Conservation (phyloP, 2,113 vertebrate genomes). For the Delphinapterus leucas region DNA sequence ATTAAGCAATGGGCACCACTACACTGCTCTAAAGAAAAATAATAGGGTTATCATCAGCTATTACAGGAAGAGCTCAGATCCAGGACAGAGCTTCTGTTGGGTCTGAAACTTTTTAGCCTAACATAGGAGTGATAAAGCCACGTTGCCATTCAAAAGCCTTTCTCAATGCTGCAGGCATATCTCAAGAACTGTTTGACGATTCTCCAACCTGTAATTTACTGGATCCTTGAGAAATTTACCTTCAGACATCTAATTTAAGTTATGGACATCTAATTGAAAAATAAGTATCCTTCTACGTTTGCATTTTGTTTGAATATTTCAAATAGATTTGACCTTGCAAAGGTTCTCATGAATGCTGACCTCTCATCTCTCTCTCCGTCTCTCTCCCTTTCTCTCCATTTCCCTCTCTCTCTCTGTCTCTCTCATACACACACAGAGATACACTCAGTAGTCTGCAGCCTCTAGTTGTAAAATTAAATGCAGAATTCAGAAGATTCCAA, state of each 20-base stretch:
- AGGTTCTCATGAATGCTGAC: not conserved
- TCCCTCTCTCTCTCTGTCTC: not conserved
- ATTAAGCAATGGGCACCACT: slow-evolving; percentile 3
- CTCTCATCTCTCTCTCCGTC: too few species aligned
- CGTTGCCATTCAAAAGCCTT: not conserved
- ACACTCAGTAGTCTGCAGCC: not conserved
- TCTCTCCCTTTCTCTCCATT: not conserved
- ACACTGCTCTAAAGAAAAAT: not conserved
- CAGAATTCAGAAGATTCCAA: slow-evolving; percentile 1
- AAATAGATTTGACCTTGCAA: slow-evolving; percentile 17
- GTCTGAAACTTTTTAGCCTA: not conserved
- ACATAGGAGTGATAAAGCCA: not conserved
- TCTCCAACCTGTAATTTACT: not conserved
- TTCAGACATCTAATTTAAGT: not conserved
- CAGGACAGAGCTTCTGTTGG: not conserved
- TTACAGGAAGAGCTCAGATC: slow-evolving; percentile 36
- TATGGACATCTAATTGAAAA: not conserved
- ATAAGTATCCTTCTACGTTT: not conserved
- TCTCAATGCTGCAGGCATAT: not conserved
- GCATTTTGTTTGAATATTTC: not conserved
- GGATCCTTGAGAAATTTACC: not conserved
- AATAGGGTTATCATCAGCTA: not conserved
- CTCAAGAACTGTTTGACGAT: not conserved
- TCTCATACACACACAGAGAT: not conserved
- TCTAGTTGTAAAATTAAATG: slow-evolving; percentile 29